Conservation (phyloP, 2,888 invertebrate species). For the Stegophylla sp. region DNA sequence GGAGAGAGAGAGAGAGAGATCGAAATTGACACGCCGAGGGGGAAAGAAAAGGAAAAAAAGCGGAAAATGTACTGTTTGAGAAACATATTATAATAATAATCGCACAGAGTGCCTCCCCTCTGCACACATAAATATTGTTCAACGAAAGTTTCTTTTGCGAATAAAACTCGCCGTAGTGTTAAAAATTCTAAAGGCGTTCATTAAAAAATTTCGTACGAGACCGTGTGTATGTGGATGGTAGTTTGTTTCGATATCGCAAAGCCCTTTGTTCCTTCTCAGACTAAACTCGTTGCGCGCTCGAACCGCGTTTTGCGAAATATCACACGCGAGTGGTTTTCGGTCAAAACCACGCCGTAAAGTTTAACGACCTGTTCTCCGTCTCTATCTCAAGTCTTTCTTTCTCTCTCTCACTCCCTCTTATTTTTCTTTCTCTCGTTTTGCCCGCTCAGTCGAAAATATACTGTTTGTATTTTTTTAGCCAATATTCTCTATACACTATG, state of each 20-base stretch:
- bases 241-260: neutral
- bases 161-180: constrained; percentile 6
- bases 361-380: neutral
- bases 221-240: neutral
- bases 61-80: constrained; percentile 12
- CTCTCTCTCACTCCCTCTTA: neutral
- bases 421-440: no score
- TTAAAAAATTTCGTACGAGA: constrained; percentile 13
- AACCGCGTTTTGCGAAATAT: neutral
- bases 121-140: neutral
- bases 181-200: constrained; percentile 25
- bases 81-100: neutral
- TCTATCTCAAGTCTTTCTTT: neutral
- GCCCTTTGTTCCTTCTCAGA: constrained; percentile 19
- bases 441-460: no score
- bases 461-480: no score
- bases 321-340: neutral
- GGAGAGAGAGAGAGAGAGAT: neutral
- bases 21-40: constrained; percentile 3
- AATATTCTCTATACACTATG: no score
- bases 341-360: neutral
- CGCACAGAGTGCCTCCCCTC: neutral
- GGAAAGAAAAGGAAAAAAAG: constrained; percentile 3
- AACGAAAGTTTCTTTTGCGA: neutral
- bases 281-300: neutral